Base-by-base conservation (phyloP, 1,140 invertebrate genomes). In the Calliphora vicina region DNA sequence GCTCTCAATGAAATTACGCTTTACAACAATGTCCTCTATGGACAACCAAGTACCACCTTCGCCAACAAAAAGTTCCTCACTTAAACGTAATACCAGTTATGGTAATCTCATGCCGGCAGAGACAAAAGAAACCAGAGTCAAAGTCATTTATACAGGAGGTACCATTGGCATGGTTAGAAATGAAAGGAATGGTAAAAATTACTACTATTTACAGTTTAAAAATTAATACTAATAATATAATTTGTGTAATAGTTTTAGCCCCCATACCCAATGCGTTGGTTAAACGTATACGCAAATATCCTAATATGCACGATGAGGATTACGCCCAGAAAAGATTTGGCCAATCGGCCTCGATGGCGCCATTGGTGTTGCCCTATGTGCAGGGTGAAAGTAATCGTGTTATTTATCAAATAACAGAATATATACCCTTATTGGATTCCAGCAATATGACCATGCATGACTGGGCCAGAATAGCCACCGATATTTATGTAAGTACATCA, bases 361-460 rank as follows among this genome's bases (percentile, higher is more conserved):
- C 94, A 1, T 85, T 96, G 0, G 93, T 94, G 25, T 88, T 96
- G 76, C 95, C 95, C 93, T 95, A 91, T 91, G 87, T 90, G 0
- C 84, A 88, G 81, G 87, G 86, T n/a, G 84, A 90, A 72, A 42
- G 83, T 8, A 81, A 87, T 0, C 85, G 95, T 61, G 93, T 98
- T 35, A 90, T 96, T 67, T 99, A 98, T 87, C 94, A 93, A 84
- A 93, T 99, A 43, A 91, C 94, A 67, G 98, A 99, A 91, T 99
- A 98, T 89, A 93, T 96, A 17, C 95, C 95, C 0, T 91, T 99
- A 0, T 91, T 98, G 81, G 98, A 99, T 89, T 98, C 97, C 0
- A 96, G 96, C 76, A 97, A 99, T 89, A 98, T 99, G 96, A 95
- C 95, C 0, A 96, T 96, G 91, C 93, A 95, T 74, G 96, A 99